These are phyloP conservation scores for Artemia sp. DNA, from an alignment of 2,888 invertebrate genomes.

Conservation along the genomic window DNA sequence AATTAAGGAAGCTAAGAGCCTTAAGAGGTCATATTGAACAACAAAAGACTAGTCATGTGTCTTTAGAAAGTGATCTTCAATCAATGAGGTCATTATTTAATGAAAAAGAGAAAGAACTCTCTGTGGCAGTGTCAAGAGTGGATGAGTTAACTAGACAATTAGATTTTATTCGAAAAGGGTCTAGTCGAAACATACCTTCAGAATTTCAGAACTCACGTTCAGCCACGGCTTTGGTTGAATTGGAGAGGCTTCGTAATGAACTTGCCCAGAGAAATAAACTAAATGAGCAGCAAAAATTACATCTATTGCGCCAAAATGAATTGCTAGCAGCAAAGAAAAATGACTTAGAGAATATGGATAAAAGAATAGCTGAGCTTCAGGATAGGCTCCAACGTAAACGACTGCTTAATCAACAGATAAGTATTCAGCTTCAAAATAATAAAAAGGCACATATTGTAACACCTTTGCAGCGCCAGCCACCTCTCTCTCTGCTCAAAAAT, in stretches of 20 bases:
- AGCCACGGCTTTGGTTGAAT: constrained; percentile 60
- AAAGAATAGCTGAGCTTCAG: constrained; percentile 80
- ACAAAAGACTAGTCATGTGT: constrained; percentile 74
- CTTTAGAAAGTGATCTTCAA: constrained; percentile 87
- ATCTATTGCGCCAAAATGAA: constrained; percentile 72
- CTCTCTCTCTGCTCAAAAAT: constrained; percentile 20
- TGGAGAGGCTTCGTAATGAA: constrained; percentile 79
- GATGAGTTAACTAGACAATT: constrained; percentile 86
- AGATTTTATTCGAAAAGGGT: constrained; percentile 50
- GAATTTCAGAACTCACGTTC: constrained; percentile 30
- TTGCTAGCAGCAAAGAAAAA: constrained; percentile 72
- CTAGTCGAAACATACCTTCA: constrained; percentile 14
- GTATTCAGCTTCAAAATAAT: constrained; percentile 36
- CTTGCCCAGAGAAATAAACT: constrained; percentile 80
- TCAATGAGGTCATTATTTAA: constrained; percentile 88
- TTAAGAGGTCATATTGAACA: constrained; percentile 84
- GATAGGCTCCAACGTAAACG: constrained; percentile 74
- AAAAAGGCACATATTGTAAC: constrained; percentile 24
- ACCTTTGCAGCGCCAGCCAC: constrained; percentile 20
- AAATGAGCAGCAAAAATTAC: constrained; percentile 81
- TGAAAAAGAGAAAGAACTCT: constrained; percentile 91
- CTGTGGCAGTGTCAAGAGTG: constrained; percentile 90
- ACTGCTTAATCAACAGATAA: constrained; percentile 57
- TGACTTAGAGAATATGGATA: constrained; percentile 79
- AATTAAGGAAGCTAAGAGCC: constrained; percentile 73